Evolutionary conservation across 2,113 vertebrate genomes (phyloP).

Genomic region (Stigmatopora nigra): DNA sequence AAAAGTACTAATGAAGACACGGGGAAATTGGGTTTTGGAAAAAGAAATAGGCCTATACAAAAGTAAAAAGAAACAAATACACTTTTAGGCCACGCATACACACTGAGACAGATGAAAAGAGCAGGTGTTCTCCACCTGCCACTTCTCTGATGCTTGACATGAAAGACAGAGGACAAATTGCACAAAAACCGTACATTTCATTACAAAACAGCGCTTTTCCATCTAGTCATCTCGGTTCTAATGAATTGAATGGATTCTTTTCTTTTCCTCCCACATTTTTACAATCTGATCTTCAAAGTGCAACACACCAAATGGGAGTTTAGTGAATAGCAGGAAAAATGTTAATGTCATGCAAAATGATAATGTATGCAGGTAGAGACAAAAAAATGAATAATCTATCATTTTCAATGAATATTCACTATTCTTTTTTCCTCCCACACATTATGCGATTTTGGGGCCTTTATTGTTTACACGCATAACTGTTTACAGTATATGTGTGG

Average conservation of each 20-base stretch:
- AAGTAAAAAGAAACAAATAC: conserved; percentile 3
- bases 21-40: conserved; percentile 12
- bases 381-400: neutral
- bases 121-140: conserved; percentile 68
- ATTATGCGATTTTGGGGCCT: neutral
- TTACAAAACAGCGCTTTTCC: conserved; percentile 30
- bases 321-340: conserved; percentile 7
- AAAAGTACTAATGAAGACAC: conserved; percentile 38
- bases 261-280: conserved; percentile 12
- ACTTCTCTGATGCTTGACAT: conserved; percentile 59
- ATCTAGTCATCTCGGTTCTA: conserved; percentile 28
- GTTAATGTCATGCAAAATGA: conserved; percentile 1
- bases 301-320: neutral
- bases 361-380: conserved; percentile 2
- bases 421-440: neutral
- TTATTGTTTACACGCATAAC: neutral
- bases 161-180: conserved; percentile 49
- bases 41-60: conserved; percentile 13
- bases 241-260: conserved; percentile 6
- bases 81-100: neutral
- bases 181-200: conserved; percentile 42
- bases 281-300: conserved; percentile 26
- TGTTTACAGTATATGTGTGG: neutral
- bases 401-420: neutral
- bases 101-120: conserved; percentile 41